Evolutionary conservation across 2,797 vertebrate genomes (phyloP).

Genomic region (Thaleichthys pacificus): DNA sequence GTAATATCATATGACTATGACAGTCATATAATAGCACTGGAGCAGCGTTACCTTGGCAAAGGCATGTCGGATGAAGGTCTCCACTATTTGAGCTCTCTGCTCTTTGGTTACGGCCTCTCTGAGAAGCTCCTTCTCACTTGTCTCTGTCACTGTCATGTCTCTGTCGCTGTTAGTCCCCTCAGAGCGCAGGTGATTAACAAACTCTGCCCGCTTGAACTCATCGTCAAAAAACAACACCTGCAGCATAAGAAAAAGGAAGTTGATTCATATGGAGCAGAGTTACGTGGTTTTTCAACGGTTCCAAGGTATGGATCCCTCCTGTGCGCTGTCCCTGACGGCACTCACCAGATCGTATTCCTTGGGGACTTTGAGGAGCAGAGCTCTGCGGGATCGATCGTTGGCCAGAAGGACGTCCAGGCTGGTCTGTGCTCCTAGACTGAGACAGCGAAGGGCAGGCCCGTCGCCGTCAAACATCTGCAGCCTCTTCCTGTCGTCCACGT

Average conservation of each 20-base stretch:
- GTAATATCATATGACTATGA: neutral
- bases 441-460: slow-evolving; percentile 72
- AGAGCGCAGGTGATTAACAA: slow-evolving; percentile 69
- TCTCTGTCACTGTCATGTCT: slow-evolving; percentile 67
- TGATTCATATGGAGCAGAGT: no score
- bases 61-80: slow-evolving; percentile 92
- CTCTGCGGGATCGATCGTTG: slow-evolving; percentile 74
- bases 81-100: slow-evolving; percentile 86
- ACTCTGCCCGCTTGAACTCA: slow-evolving; percentile 72
- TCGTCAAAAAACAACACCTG: slow-evolving; percentile 90
- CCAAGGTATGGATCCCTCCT: no score
- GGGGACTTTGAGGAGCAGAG: slow-evolving; percentile 85
- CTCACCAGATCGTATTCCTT: slow-evolving; percentile 93
- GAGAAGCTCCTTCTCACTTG: slow-evolving; percentile 81
- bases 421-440: slow-evolving; percentile 74
- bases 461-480: slow-evolving; percentile 79
- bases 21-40: neutral
- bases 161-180: slow-evolving; percentile 53
- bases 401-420: slow-evolving; percentile 80
- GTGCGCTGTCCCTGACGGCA: neutral
- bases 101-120: slow-evolving; percentile 84
- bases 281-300: no score
- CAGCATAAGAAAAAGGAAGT: neutral
- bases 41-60: slow-evolving; percentile 84
- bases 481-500: slow-evolving; percentile 73